Evolutionary conservation across 2,888 invertebrate genomes (phyloP).

Genomic region (Lasioglossum oenotherae): DNA sequence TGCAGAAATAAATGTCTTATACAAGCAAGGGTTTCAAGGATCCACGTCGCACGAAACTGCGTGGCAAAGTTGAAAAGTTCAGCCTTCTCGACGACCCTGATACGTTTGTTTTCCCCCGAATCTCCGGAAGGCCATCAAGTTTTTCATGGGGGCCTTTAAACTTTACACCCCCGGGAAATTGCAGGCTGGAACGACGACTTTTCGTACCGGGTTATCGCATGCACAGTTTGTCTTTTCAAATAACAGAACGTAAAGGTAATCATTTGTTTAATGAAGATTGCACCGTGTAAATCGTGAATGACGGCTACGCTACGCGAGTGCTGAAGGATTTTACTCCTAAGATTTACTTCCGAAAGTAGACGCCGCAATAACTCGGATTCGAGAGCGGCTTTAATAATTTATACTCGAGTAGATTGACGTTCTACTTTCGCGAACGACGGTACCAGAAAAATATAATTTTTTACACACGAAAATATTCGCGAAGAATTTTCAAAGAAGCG

Average conservation of each 20-base stretch:
- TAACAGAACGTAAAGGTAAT: not conserved
- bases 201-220: not conserved
- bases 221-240: not conserved
- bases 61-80: not conserved
- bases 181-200: not conserved
- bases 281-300: not conserved
- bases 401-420: not conserved
- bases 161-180: not conserved
- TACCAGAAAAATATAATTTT: not conserved
- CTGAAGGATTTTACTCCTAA: not conserved
- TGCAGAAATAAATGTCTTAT: not conserved
- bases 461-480: not conserved
- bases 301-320: not conserved
- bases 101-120: not conserved
- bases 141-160: not conserved
- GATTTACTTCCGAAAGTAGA: not conserved
- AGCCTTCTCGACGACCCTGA: not conserved
- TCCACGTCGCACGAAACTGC: not conserved
- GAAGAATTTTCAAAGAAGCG: not conserved
- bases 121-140: not conserved
- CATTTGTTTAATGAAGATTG: not conserved
- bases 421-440: not conserved
- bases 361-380: not conserved
- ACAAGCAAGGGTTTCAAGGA: slow-evolving; percentile 1
- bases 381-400: not conserved